Evolutionary conservation across 2,888 invertebrate genomes (phyloP).

Genomic region (Noctua janthina): DNA sequence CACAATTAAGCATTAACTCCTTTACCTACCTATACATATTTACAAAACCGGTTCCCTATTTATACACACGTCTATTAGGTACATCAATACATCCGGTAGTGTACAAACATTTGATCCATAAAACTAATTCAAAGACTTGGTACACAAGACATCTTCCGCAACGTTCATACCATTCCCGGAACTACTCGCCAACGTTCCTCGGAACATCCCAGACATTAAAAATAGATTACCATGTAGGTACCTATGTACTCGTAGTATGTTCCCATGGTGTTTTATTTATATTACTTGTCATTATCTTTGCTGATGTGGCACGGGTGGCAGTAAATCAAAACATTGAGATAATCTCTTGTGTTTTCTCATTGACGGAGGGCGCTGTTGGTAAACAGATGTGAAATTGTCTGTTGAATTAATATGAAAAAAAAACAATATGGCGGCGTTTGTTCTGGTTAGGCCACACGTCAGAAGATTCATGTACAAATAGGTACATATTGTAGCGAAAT

Average conservation of each 20-base stretch:
- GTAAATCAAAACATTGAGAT: conserved; percentile 15
- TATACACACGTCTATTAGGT: conserved; percentile 28
- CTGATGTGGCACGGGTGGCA: not conserved
- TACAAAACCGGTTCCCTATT: conserved; percentile 31
- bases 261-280: conserved; percentile 34
- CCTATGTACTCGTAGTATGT: conserved; percentile 1
- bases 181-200: conserved; percentile 24
- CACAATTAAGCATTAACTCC: not conserved
- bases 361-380: too few relatives aligned
- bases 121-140: conserved; percentile 36
- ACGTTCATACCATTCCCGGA: conserved; percentile 36
- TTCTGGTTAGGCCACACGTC: not conserved
- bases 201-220: conserved; percentile 49
- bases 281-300: conserved; percentile 7
- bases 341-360: not conserved
- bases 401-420: not conserved
- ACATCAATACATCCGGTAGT: conserved; percentile 51
- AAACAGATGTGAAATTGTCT: not conserved
- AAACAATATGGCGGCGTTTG: not conserved
- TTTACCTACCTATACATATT: not conserved
- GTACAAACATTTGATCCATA: conserved; percentile 32
- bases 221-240: conserved; percentile 39
- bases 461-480: too few relatives aligned
- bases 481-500: too few relatives aligned
- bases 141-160: conserved; percentile 24